Evolutionary conservation across 2,113 vertebrate genomes (phyloP).

Genomic region (Etheostoma cragini): DNA sequence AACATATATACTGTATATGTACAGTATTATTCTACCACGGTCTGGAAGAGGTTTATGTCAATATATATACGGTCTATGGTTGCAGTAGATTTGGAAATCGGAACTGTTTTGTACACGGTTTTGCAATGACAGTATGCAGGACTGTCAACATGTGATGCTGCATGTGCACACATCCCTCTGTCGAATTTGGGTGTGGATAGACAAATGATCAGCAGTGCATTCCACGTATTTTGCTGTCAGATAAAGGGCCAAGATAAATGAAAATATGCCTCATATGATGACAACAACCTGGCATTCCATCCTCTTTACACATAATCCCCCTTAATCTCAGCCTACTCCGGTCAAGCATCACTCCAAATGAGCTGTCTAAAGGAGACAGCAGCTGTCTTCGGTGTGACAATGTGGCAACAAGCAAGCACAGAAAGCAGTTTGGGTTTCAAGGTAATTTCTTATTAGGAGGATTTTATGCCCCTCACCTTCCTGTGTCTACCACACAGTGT

Average conservation of each 20-base stretch:
- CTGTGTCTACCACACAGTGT: constrained; percentile 6
- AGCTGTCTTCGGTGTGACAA: constrained; percentile 24
- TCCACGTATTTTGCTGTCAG: constrained; percentile 17
- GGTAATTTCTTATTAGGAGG: neutral
- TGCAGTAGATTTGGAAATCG: neutral
- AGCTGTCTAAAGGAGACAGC: constrained; percentile 28
- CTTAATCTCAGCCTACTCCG: constrained; percentile 42
- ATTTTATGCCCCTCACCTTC: constrained; percentile 18
- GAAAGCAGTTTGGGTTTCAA: constrained; percentile 1
- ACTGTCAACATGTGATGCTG: constrained; percentile 13
- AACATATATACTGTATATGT: too few relatives aligned
- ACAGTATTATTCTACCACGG: neutral
- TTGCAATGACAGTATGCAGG: neutral
- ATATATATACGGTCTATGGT: too few relatives aligned
- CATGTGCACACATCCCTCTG: neutral
- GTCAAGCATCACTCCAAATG: constrained; percentile 43
- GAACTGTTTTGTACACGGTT: neutral
- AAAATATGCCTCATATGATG: constrained; percentile 51
- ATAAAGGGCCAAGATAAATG: constrained; percentile 47
- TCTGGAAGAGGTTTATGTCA: neutral
- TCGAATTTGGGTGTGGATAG: neutral
- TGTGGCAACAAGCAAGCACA: neutral
- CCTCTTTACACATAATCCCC: constrained; percentile 26
- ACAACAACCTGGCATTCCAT: constrained; percentile 37
- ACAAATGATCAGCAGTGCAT: constrained; percentile 12